Evolutionary conservation across 2,888 invertebrate genomes (phyloP).

Genomic region (Erebia epiphron): DNA sequence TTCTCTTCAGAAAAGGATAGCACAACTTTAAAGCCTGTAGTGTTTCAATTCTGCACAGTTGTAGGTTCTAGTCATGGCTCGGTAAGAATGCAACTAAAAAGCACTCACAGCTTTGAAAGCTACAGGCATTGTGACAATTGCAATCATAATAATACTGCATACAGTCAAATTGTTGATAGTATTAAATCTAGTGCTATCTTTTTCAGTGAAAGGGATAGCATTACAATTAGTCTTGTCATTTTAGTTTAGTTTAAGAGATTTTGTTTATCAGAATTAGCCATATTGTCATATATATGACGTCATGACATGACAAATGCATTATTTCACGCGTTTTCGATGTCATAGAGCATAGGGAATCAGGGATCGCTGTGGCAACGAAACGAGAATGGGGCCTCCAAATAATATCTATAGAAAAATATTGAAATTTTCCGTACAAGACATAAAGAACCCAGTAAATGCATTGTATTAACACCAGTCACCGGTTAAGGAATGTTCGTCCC

Average conservation of each 20-base stretch:
- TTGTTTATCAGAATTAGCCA: neutral
- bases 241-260: neutral
- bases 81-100: neutral
- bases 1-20: no score
- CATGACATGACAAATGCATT: no score
- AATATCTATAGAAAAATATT: conserved; percentile 61
- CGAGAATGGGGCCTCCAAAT: conserved; percentile 34
- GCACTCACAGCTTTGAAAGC: neutral
- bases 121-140: neutral
- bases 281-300: no score
- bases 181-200: no score
- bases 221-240: neutral
- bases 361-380: neutral
- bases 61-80: neutral
- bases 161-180: no score
- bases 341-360: neutral
- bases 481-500: conserved; percentile 60
- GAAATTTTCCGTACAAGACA: conserved; percentile 39
- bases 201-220: no score
- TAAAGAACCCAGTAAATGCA: conserved; percentile 60
- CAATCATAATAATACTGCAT: no score
- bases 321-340: neutral
- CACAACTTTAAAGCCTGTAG: no score
- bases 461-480: conserved; percentile 64
- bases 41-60: neutral